Evolutionary conservation across 2,797 vertebrate species (phyloP).

Genomic region (Mormyrus hasselquistii): DNA sequence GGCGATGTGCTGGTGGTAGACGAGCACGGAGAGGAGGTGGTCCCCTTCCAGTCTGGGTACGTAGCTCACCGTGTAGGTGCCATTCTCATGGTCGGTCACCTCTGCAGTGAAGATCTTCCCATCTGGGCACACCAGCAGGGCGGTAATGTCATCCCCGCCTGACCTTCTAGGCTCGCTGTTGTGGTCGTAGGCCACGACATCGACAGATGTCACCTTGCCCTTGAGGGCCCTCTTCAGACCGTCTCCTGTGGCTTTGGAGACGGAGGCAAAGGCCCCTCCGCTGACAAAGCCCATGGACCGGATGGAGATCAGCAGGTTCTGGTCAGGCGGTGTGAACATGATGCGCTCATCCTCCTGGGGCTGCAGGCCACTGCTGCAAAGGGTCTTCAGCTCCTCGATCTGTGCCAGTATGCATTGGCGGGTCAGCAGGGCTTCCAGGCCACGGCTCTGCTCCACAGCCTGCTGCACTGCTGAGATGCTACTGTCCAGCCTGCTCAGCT

Average conservation of each 20-base stretch:
- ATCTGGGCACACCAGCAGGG: constrained; percentile 79
- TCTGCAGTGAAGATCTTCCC: constrained; percentile 81
- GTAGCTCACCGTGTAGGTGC: constrained; percentile 85
- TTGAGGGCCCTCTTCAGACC: constrained; percentile 85
- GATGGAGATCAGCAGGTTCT: constrained; percentile 83
- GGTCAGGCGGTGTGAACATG: constrained; percentile 94
- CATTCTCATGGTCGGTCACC: constrained; percentile 85
- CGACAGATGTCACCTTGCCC: constrained; percentile 86
- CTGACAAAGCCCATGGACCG: constrained; percentile 94
- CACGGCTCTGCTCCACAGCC: constrained; percentile 89
- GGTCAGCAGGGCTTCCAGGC: constrained; percentile 85
- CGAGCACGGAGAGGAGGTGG: constrained; percentile 84
- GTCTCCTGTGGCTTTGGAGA: constrained; percentile 91
- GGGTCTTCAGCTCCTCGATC: constrained; percentile 86
- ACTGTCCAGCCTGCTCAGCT: constrained; percentile 88
- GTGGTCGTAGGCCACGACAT: constrained; percentile 86
- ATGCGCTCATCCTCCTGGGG: constrained; percentile 91
- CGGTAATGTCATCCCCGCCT: constrained; percentile 81
- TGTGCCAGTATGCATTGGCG: constrained; percentile 91
- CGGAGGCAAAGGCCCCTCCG: constrained; percentile 86
- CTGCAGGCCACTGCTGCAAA: constrained; percentile 77
- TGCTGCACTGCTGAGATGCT: constrained; percentile 91
- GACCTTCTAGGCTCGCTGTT: constrained; percentile 87
- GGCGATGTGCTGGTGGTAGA: constrained; percentile 95
- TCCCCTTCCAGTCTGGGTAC: constrained; percentile 88